phyloP scores from a whole-genome alignment of 1,140 invertebrate genomes.

The Bathynomus jamesi region DNA sequence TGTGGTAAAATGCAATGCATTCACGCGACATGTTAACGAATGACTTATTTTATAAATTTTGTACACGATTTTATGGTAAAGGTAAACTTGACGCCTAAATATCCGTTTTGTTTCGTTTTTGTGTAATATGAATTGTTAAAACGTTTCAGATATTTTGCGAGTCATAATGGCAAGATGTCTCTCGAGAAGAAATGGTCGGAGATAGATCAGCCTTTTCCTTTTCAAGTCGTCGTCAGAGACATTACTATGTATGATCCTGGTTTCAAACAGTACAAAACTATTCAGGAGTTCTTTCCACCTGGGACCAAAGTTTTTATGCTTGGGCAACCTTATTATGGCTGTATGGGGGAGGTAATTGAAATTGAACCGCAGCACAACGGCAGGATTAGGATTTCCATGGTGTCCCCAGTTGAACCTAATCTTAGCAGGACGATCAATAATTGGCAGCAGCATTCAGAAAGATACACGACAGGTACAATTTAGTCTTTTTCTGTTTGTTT shows the following conservation, averaged over 20 bases:
- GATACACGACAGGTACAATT: constrained; percentile 41
- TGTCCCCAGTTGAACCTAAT: constrained; percentile 11
- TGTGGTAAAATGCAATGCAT: too few species aligned
- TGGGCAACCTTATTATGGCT: constrained; percentile 68
- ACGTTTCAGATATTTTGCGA: constrained; percentile 47
- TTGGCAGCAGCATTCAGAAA: constrained; percentile 24
- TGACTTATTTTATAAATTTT: too few species aligned
- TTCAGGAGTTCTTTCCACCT: constrained; percentile 63
- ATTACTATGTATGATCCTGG: constrained; percentile 49
- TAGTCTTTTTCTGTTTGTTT: too few species aligned
- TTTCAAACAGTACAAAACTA: constrained; percentile 44
- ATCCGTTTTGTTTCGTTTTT: too few species aligned
- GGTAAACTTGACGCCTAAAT: too few species aligned
- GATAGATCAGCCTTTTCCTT: constrained; percentile 53
- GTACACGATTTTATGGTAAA: too few species aligned
- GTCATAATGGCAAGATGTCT: constrained; percentile 51
- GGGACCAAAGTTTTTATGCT: constrained; percentile 65
- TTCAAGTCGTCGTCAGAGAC: constrained; percentile 58
- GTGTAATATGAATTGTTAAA: too few species aligned
- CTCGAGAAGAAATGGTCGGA: constrained; percentile 61
- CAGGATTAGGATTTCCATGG: constrained; percentile 28
- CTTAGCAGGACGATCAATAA: constrained; percentile 29
- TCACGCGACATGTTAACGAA: too few species aligned
- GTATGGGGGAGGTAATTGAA: constrained; percentile 57
- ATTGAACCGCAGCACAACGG: constrained; percentile 29